Evolutionary conservation across 1,140 invertebrate species (phyloP).

Genomic region (Drosophila persimilis): DNA sequence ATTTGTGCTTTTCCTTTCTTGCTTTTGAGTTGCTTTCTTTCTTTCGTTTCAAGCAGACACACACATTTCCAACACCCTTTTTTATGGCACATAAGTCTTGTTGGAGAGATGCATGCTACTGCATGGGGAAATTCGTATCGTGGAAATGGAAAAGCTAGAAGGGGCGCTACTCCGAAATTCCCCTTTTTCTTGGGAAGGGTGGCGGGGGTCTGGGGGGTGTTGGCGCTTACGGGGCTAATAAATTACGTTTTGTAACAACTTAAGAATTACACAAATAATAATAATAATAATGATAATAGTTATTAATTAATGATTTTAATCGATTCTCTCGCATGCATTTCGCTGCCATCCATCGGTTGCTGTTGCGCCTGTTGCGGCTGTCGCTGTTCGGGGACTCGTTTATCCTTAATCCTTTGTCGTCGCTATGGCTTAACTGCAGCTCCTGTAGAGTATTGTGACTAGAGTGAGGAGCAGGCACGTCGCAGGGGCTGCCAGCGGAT

Average conservation of each 20-base stretch:
- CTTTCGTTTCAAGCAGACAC: conserved; percentile 20
- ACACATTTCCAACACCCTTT: conserved; percentile 50
- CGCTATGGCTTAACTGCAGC: conserved; percentile 69
- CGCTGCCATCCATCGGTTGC: conserved; percentile 13
- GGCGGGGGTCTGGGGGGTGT: conserved; percentile 2
- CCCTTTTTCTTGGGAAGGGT: conserved; percentile 27
- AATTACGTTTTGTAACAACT: conserved; percentile 74
- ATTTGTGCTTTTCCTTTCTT: conserved; percentile 9
- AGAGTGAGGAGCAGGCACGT: conserved; percentile 71
- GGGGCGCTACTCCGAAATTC: conserved; percentile 31
- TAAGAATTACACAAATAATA: conserved; percentile 77
- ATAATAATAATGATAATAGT: conserved; percentile 65
- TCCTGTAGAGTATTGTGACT: conserved; percentile 74
- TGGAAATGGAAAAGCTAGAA: conserved; percentile 57
- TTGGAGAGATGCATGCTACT: conserved; percentile 46
- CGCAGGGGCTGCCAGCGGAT: conserved; percentile 36
- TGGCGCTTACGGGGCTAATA: conserved; percentile 60
- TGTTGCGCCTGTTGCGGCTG: conserved; percentile 6
- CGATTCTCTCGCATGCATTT: conserved; percentile 44
- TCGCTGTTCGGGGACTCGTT: conserved; percentile 15
- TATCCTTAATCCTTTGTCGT: conserved; percentile 40
- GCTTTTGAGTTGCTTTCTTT: conserved; percentile 4
- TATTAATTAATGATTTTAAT: conserved; percentile 65
- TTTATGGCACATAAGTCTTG: conserved; percentile 76
- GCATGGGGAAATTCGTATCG: conserved; percentile 52